A percentile compares a stretch with the other conserved stretches of the same genome.
Evolutionary conservation across 2,797 vertebrate species (phyloP).

Genomic region (Melanogrammus aeglefinus): DNA sequence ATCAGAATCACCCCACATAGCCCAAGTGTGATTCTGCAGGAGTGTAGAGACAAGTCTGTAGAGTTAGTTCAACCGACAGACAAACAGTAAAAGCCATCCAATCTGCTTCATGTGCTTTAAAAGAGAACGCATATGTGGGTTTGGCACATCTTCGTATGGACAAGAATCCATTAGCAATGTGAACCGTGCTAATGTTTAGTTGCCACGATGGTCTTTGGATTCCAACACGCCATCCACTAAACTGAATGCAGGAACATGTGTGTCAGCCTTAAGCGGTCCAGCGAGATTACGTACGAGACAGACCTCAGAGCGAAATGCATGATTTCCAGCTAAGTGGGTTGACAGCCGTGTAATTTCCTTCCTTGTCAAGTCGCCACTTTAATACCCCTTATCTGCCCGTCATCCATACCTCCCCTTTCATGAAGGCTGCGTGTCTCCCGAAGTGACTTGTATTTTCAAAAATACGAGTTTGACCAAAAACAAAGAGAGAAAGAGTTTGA

Average conservation of each 20-base stretch:
- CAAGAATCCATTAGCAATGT: background rate
- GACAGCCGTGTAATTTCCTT: slow-evolving; percentile 56
- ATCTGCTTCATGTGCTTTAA: too few relatives aligned
- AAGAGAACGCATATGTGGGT: background rate
- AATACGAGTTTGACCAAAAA: background rate
- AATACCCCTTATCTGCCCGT: slow-evolving; percentile 42
- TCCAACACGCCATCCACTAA: too few relatives aligned
- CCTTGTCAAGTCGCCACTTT: slow-evolving; percentile 54
- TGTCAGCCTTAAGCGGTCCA: slow-evolving; percentile 55
- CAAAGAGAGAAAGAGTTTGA: background rate
- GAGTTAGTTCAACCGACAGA: too few relatives aligned
- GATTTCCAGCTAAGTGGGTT: slow-evolving; percentile 49
- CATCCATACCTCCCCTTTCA: slow-evolving; percentile 21
- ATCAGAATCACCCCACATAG: too few relatives aligned
- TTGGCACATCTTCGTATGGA: background rate
- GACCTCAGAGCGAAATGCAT: slow-evolving; percentile 43
- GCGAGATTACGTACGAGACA: slow-evolving; percentile 48
- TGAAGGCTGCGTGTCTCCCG: slow-evolving; percentile 26
- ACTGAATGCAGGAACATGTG: slow-evolving; percentile 39
- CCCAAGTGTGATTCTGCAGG: too few relatives aligned
- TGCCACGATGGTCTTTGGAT: background rate
- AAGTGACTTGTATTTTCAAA: slow-evolving; percentile 14
- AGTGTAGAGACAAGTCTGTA: too few relatives aligned
- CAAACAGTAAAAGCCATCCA: too few relatives aligned
- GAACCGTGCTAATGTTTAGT: background rate